Conservation (phyloP, 2,888 invertebrate genomes). For the Xestia sexstrigata region DNA sequence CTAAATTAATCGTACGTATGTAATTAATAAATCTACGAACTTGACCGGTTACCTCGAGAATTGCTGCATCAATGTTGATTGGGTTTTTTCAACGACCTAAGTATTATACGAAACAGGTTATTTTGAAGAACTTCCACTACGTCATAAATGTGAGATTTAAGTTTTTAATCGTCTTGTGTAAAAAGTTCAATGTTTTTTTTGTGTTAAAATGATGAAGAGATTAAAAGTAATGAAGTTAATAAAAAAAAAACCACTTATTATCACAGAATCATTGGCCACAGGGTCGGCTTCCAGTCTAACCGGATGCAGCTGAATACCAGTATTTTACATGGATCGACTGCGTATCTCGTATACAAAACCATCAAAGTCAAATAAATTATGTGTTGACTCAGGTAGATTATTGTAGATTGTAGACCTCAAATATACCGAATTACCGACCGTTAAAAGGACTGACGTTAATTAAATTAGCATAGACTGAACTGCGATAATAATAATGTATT, state of each 20-base stretch:
- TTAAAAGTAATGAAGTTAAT: background rate
- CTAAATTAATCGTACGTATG: background rate
- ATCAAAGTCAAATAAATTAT: too few relatives aligned
- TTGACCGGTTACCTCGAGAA: slow-evolving; percentile 23
- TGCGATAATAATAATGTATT: too few relatives aligned
- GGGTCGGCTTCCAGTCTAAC: too few relatives aligned
- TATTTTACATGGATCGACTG: too few relatives aligned
- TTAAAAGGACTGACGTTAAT: too few relatives aligned
- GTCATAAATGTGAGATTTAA: slow-evolving; percentile 22
- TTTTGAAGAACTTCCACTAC: slow-evolving; percentile 5
- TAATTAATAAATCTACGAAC: slow-evolving; percentile 13
- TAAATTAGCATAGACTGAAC: too few relatives aligned
- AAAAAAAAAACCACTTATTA: background rate
- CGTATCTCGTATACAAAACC: too few relatives aligned
- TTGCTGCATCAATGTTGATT: slow-evolving; percentile 22
- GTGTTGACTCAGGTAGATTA: too few relatives aligned
- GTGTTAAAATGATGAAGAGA: background rate
- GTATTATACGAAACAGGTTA: slow-evolving; percentile 42
- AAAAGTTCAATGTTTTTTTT: background rate
- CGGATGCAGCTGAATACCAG: too few relatives aligned
- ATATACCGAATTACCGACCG: too few relatives aligned
- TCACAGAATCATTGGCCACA: too few relatives aligned
- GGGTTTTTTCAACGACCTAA: slow-evolving; percentile 34
- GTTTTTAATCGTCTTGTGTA: background rate
- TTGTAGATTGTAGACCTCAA: too few relatives aligned